Conservation (phyloP, 2,888 invertebrate genomes). For the Neoitamus cyanurus region DNA sequence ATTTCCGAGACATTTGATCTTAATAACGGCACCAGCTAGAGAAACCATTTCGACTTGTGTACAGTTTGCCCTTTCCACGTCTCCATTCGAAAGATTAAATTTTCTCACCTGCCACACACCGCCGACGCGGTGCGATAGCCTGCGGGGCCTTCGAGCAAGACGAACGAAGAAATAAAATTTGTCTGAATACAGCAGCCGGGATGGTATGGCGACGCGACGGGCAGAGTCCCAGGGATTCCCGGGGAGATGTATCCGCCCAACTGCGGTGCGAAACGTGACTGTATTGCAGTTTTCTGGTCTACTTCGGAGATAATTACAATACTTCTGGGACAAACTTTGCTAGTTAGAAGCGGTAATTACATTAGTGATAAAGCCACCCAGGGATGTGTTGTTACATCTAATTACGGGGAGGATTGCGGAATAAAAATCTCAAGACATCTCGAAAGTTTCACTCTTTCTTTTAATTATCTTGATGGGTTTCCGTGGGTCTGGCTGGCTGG, state of each 20-base stretch:
- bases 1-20: conserved; percentile 13
- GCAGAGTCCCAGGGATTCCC: not conserved
- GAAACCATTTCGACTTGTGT: not conserved
- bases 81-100: not conserved
- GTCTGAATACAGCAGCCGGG: not conserved
- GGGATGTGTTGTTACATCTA: conserved; percentile 41
- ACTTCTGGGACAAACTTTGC: conserved; percentile 36
- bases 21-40: conserved; percentile 3
- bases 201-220: too few relatives aligned
- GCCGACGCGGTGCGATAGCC: not conserved
- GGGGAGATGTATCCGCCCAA: not conserved
- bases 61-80: not conserved
- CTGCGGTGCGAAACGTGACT: conserved; percentile 17
- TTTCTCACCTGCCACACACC: conserved; percentile 8
- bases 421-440: conserved; percentile 34
- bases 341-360: conserved; percentile 42
- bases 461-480: conserved; percentile 32
- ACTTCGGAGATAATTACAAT: conserved; percentile 41
- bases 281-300: conserved; percentile 42
- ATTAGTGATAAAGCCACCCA: conserved; percentile 37
- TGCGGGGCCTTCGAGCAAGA: not conserved
- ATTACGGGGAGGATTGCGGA: conserved; percentile 26
- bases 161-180: not conserved
- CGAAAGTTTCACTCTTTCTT: conserved; percentile 27
- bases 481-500: not conserved